phyloP scores from a whole-genome alignment of 1,140 invertebrate species.

The Nephotettix cincticeps region DNA sequence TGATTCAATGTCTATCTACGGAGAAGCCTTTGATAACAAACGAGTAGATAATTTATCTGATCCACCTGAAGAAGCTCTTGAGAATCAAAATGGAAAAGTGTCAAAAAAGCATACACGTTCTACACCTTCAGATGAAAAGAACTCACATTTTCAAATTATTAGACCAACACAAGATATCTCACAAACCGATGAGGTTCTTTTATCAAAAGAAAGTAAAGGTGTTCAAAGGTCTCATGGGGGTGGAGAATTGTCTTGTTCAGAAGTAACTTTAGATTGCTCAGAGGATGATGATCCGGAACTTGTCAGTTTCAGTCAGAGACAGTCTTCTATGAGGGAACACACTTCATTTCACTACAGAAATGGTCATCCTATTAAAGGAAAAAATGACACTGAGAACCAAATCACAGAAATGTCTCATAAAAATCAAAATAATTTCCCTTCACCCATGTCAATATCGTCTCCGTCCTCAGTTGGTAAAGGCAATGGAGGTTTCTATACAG shows the following conservation, averaged over 20 bases:
- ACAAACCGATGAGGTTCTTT: not conserved
- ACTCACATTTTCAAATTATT: not conserved
- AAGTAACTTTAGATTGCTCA: constrained; percentile 32
- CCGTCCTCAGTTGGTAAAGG: constrained; percentile 30
- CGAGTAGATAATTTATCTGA: not conserved
- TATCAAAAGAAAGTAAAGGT: constrained; percentile 19
- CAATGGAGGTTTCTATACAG: constrained; percentile 28
- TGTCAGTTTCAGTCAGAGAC: constrained; percentile 30
- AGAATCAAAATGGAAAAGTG: not conserved
- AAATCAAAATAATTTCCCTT: constrained; percentile 31
- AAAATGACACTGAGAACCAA: not conserved
- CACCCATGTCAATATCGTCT: constrained; percentile 34
- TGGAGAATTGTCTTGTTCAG: constrained; percentile 34
- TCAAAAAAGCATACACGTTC: not conserved
- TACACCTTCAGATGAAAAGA: not conserved
- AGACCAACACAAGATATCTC: not conserved
- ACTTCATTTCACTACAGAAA: not conserved
- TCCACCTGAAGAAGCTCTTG: not conserved
- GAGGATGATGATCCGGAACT: constrained; percentile 37
- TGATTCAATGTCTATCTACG: constrained; percentile 45
- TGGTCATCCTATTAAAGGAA: not conserved
- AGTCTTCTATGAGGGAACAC: not conserved
- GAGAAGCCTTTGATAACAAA: constrained; percentile 38
- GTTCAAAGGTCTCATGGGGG: constrained; percentile 33
- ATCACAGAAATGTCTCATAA: constrained; percentile 21